phyloP scores from a whole-genome alignment of 2,797 vertebrate species.

The Buphagus erythrorhynchus region DNA sequence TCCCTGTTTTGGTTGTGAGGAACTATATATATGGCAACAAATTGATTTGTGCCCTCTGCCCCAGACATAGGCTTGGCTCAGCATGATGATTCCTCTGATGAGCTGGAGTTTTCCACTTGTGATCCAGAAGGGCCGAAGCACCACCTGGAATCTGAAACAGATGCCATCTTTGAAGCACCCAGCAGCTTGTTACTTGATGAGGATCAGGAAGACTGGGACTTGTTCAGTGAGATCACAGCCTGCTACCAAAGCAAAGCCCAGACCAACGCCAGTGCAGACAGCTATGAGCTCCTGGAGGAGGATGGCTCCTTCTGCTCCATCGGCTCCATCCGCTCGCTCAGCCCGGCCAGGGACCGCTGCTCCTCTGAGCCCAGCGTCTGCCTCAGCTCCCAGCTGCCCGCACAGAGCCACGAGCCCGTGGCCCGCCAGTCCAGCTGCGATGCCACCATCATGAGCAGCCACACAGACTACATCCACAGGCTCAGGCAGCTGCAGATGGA shows the following conservation, averaged over 20 bases:
- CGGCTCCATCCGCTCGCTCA: conserved; percentile 25
- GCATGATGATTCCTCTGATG: conserved; percentile 77
- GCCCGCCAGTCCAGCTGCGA: conserved; percentile 80
- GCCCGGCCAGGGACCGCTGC: conserved; percentile 70
- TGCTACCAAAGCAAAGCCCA: conserved; percentile 65
- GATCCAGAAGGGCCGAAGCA: conserved; percentile 58
- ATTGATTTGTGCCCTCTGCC: background rate
- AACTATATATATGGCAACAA: background rate
- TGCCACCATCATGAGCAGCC: conserved; percentile 69
- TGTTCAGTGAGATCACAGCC: conserved; percentile 75
- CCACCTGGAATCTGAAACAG: conserved; percentile 27
- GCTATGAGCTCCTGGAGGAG: conserved; percentile 71
- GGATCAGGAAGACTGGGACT: conserved; percentile 66
- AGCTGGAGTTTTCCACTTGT: conserved; percentile 71
- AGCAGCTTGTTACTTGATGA: conserved; percentile 54
- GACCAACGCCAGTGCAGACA: conserved; percentile 42
- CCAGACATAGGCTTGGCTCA: conserved; percentile 41
- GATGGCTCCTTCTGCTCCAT: conserved; percentile 66
- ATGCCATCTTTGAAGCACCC: conserved; percentile 50
- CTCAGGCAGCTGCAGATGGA: conserved; percentile 69
- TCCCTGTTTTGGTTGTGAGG: background rate
- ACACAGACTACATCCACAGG: conserved; percentile 61
- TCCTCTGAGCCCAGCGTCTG: conserved; percentile 78
- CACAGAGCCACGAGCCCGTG: conserved; percentile 65
- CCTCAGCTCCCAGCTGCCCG: conserved; percentile 56